A percentile compares a stretch with the other conserved stretches of the same genome.
Conservation (phyloP, 2,113 vertebrate species). For the Formicarius rufipectus region DNA sequence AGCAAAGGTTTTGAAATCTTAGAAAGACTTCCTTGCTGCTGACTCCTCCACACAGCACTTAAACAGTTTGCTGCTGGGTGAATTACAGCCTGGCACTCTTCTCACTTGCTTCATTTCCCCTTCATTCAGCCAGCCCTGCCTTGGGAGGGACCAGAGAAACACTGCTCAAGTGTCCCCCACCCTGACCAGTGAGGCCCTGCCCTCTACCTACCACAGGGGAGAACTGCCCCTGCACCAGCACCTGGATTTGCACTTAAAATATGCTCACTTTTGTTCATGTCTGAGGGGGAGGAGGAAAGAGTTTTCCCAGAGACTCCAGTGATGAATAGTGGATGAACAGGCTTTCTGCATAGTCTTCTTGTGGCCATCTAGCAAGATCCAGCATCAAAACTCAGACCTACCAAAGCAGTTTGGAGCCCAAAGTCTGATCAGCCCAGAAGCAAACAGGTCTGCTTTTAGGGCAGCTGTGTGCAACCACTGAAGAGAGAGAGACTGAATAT, state of each 20-base stretch:
- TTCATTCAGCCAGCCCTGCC: background rate
- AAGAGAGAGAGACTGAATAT: background rate
- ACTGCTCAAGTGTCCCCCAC: background rate
- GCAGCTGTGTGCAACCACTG: background rate
- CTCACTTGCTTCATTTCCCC: background rate
- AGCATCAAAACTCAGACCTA: background rate
- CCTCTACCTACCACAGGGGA: conserved; percentile 19
- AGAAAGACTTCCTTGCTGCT: background rate
- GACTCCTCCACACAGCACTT: background rate
- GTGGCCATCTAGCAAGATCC: background rate
- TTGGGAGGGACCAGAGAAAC: background rate
- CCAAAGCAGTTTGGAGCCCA: background rate
- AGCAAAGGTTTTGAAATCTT: background rate
- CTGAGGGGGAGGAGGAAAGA: background rate
- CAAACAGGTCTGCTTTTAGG: background rate
- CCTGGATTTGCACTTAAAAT: background rate
- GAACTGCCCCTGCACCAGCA: background rate
- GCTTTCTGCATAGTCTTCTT: background rate
- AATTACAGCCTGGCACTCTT: background rate
- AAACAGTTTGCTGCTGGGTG: background rate
- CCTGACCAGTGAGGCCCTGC: background rate
- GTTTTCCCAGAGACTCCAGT: background rate
- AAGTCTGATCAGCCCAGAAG: background rate
- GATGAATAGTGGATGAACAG: background rate
- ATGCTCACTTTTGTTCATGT: background rate